A percentile compares a stretch with the other conserved stretches of the same genome.
phyloP scores from a whole-genome alignment of 2,797 vertebrate genomes.

The Phoebastria nigripes region DNA sequence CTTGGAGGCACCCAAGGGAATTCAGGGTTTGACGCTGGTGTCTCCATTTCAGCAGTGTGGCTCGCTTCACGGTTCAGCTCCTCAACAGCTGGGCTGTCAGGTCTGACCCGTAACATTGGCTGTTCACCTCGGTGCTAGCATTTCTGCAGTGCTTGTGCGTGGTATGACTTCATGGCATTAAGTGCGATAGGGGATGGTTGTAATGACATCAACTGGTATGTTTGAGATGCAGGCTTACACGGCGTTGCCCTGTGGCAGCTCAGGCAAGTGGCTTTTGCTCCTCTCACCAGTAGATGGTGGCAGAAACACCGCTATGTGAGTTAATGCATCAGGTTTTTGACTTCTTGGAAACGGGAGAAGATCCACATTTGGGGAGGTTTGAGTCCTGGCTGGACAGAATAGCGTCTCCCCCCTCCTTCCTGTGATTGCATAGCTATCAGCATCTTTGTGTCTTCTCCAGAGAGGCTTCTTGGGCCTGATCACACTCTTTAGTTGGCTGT shows the following conservation, averaged over 20 bases:
- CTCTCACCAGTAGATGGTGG: neutral
- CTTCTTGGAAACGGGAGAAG: neutral
- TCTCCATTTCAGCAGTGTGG: neutral
- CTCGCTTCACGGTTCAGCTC: neutral
- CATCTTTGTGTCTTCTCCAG: neutral
- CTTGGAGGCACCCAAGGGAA: neutral
- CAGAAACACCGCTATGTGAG: neutral
- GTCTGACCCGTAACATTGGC: neutral
- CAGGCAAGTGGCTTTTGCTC: neutral
- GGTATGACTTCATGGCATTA: neutral
- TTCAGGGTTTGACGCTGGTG: neutral
- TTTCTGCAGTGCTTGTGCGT: accelerated
- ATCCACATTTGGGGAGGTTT: neutral
- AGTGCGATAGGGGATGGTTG: neutral
- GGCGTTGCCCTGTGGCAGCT: neutral
- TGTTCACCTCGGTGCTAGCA: accelerated
- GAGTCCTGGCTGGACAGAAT: neutral
- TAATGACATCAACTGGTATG: accelerated
- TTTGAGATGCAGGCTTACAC: neutral
- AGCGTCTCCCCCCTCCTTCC: neutral
- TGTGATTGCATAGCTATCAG: neutral
- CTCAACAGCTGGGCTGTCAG: neutral
- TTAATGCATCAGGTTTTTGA: neutral
- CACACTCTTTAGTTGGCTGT: accelerated
- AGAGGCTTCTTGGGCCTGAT: neutral